Percentiles rank a stretch among this genome's conserved stretches.
These are phyloP conservation scores for Smutsia gigantea DNA, from an alignment of 2,797 vertebrate genomes.

Conservation along the genomic window DNA sequence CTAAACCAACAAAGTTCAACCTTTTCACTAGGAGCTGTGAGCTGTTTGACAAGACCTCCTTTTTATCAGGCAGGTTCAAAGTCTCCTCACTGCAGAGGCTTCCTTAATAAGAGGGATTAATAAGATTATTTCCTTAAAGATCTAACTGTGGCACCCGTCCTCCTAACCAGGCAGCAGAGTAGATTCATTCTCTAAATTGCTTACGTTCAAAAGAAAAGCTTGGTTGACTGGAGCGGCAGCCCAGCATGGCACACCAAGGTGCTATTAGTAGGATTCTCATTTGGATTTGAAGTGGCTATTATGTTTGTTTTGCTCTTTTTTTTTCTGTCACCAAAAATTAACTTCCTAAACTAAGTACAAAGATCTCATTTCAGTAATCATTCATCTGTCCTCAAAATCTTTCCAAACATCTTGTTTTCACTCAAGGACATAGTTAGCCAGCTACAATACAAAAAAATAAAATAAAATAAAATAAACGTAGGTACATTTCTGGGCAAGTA, in stretches of 20 bases:
- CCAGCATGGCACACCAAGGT: neutral
- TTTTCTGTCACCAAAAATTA: slow-evolving; percentile 33
- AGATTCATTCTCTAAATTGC: slow-evolving; percentile 57
- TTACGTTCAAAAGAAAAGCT: slow-evolving; percentile 67
- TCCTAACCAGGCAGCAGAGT: slow-evolving; percentile 56
- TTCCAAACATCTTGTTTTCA: neutral
- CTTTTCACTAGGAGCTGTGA: slow-evolving; percentile 70
- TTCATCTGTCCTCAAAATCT: neutral
- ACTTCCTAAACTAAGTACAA: slow-evolving; percentile 28
- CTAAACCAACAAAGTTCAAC: slow-evolving; percentile 77
- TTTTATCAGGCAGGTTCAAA: slow-evolving; percentile 74
- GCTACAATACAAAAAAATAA: neutral
- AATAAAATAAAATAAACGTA: neutral
- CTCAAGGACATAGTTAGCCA: neutral
- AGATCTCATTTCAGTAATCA: neutral
- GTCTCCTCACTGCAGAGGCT: slow-evolving; percentile 47
- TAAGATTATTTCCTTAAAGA: slow-evolving; percentile 82
- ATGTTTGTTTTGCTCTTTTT: neutral
- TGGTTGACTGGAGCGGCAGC: neutral
- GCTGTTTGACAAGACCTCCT: slow-evolving; percentile 76
- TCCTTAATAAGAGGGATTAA: slow-evolving; percentile 73
- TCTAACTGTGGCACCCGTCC: slow-evolving; percentile 67
- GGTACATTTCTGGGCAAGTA: slow-evolving; percentile 37
- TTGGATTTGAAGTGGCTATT: slow-evolving; percentile 51
- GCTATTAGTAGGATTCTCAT: slow-evolving; percentile 38